Evolutionary conservation across 2,113 vertebrate genomes (phyloP).

Genomic region (Capreolus pygargus): DNA sequence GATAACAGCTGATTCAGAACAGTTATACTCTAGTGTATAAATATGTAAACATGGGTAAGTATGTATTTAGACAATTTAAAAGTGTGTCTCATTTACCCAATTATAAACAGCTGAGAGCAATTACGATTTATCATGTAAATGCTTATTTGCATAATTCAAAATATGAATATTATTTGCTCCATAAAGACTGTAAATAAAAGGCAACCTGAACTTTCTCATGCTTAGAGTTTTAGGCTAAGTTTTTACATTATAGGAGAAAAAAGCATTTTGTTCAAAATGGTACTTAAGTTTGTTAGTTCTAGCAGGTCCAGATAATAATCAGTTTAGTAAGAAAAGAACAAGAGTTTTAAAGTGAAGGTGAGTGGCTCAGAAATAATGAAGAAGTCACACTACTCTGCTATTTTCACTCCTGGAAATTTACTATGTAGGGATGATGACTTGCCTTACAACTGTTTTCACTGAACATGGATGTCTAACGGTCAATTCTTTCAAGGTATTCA

Average conservation of each 20-base stretch:
- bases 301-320: neutral
- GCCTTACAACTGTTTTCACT: neutral
- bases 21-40: conserved; percentile 68
- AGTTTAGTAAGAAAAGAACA: conserved; percentile 31
- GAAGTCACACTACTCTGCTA: neutral
- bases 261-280: conserved; percentile 15
- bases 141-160: conserved; percentile 79
- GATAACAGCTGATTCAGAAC: conserved; percentile 58
- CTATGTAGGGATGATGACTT: neutral
- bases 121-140: conserved; percentile 79
- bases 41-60: conserved; percentile 75
- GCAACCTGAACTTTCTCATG: conserved; percentile 62
- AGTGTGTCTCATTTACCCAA: conserved; percentile 78
- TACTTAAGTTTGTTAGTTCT: conserved; percentile 20
- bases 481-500: neutral
- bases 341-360: conserved; percentile 25
- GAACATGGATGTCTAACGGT: neutral
- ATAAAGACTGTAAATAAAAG: conserved; percentile 74
- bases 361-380: neutral
- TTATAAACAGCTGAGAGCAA: conserved; percentile 79
- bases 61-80: conserved; percentile 79
- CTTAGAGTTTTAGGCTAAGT: conserved; percentile 57
- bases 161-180: conserved; percentile 77
- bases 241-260: neutral
- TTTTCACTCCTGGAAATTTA: neutral